phyloP scores from a whole-genome alignment of 2,888 invertebrate genomes.

The Sarcophaga rosellei region DNA sequence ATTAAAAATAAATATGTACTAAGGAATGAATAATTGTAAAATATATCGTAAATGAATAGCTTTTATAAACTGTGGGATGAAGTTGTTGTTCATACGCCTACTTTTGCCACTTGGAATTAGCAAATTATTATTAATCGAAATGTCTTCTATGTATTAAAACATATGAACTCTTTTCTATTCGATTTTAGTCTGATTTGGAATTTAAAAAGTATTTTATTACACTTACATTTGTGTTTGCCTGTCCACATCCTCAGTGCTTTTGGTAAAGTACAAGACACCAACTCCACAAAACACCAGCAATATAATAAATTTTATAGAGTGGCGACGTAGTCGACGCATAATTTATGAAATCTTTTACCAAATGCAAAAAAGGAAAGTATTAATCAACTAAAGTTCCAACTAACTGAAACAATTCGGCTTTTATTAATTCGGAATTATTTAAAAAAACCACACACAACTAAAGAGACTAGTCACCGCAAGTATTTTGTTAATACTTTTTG shows the following conservation, averaged over 20 bases:
- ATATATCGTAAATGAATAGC: too few species aligned
- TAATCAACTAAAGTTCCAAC: neutral
- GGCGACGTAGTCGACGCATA: constrained; percentile 53
- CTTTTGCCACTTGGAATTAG: too few species aligned
- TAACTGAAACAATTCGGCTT: too few species aligned
- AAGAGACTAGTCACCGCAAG: neutral
- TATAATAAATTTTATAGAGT: constrained; percentile 56
- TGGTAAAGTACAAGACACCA: constrained; percentile 52
- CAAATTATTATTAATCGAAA: too few species aligned
- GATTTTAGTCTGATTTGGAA: neutral
- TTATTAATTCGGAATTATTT: too few species aligned
- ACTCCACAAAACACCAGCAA: constrained; percentile 42
- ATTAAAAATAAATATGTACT: too few species aligned
- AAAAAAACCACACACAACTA: neutral
- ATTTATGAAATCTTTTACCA: neutral
- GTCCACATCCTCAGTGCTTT: constrained; percentile 41
- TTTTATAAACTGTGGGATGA: too few species aligned
- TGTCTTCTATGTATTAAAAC: too few species aligned
- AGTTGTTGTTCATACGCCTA: too few species aligned
- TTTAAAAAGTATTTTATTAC: constrained; percentile 3
- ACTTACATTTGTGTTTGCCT: constrained; percentile 61
- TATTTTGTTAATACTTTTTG: too few species aligned
- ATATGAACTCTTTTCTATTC: too few species aligned
- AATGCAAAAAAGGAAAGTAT: neutral
- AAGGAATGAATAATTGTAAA: too few species aligned